Percentiles rank a stretch among this genome's conserved stretches.
Evolutionary conservation across 2,888 invertebrate genomes (phyloP).

Genomic region (Meganola albula): DNA sequence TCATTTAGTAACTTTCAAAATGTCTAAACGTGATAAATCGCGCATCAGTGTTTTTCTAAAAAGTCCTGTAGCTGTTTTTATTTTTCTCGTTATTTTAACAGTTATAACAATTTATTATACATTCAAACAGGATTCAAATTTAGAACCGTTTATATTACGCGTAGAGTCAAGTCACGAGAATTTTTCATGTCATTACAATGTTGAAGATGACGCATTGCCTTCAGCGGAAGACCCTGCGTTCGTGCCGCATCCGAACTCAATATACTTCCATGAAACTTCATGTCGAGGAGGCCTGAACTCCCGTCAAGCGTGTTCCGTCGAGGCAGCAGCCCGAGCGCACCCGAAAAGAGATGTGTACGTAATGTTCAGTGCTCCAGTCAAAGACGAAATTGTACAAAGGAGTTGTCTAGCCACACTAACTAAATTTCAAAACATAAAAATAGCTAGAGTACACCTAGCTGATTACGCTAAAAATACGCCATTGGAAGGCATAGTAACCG

Average conservation of each 20-base stretch:
- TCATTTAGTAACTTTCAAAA: no score
- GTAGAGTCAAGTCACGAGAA: constrained; percentile 3
- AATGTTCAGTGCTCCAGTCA: constrained; percentile 45
- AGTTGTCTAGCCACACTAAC: constrained; percentile 15
- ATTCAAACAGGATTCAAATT: no score
- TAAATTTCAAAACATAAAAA: constrained; percentile 11
- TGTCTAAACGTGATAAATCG: no score
- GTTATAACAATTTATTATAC: no score
- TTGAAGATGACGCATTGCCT: constrained; percentile 25
- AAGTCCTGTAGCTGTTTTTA: no score
- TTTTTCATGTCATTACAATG: constrained; percentile 16
- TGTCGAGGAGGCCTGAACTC: constrained; percentile 72
- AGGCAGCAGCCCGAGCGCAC: constrained; percentile 81
- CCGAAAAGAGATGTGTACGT: constrained; percentile 76
- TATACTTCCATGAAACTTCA: constrained; percentile 83
- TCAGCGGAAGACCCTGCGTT: constrained; percentile 27
- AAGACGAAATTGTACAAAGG: constrained; percentile 2
- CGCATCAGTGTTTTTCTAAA: no score
- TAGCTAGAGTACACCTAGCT: constrained; percentile 23
- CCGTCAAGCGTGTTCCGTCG: constrained; percentile 82
- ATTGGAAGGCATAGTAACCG: constrained; percentile 71
- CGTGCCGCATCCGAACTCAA: constrained; percentile 54
- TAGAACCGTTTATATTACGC: no score
- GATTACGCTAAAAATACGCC: constrained; percentile 76
- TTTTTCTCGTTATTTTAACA: no score